Percentiles rank a stretch among this genome's conserved stretches.
Evolutionary conservation across 2,113 vertebrate species (phyloP).

Genomic region (Xyrauchen texanus): DNA sequence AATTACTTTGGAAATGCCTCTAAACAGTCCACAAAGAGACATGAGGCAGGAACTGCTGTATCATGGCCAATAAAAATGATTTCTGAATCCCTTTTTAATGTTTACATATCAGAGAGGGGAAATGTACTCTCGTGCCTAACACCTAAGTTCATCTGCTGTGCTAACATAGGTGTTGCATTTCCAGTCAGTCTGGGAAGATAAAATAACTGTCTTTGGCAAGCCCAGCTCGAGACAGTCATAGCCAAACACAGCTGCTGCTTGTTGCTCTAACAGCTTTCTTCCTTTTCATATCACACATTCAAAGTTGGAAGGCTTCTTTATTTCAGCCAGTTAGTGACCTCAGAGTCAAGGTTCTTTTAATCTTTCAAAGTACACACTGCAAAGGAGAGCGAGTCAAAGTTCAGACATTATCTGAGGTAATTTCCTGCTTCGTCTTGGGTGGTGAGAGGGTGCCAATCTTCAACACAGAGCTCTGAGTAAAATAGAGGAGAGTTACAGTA

Average conservation of each 20-base stretch:
- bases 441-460: slow-evolving; percentile 7
- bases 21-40: neutral
- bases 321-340: slow-evolving; percentile 86
- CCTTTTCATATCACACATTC: slow-evolving; percentile 45
- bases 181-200: slow-evolving; percentile 60
- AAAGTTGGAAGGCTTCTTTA: slow-evolving; percentile 72
- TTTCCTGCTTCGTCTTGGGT: slow-evolving; percentile 81
- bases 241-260: slow-evolving; percentile 83
- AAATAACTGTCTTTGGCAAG: slow-evolving; percentile 72
- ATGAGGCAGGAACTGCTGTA: neutral
- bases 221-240: slow-evolving; percentile 66
- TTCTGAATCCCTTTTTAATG: slow-evolving; percentile 6
- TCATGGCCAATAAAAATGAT: slow-evolving; percentile 18
- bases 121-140: slow-evolving; percentile 36
- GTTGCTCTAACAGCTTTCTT: slow-evolving; percentile 62
- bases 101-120: slow-evolving; percentile 46
- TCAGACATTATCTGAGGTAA: slow-evolving; percentile 83
- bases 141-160: neutral
- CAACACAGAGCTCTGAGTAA: no score
- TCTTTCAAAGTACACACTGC: slow-evolving; percentile 78
- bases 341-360: slow-evolving; percentile 79
- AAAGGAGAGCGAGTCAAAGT: slow-evolving; percentile 78
- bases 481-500: no score
- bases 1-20: slow-evolving; percentile 16
- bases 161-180: slow-evolving; percentile 57